Evolutionary conservation across 1,140 invertebrate genomes (phyloP), one percentile per base, ranked within the genome.

Genomic region (Battus philenor): DNA sequence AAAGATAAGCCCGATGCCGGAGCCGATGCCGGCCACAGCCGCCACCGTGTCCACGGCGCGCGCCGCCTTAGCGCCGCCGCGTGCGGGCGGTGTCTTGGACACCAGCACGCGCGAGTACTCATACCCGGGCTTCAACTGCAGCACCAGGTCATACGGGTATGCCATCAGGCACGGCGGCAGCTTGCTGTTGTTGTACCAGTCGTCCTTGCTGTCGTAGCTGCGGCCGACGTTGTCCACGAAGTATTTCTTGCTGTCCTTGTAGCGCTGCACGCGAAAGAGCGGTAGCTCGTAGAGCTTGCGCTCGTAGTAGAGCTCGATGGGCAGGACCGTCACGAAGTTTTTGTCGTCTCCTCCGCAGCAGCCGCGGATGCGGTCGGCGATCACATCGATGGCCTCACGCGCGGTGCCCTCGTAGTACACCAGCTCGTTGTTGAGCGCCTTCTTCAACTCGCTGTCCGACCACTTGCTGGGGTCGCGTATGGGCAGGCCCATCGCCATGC

Each of bases 201-300:
- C 53, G 12, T 18, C 8, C 29, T 48, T 13, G 5, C 39, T 49
- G 13, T 48, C 36, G 15, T 63, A 63, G n/a, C 30, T 51, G 20
- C 56, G 52, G 10, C 60, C 56, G 18, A 50, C 22, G 27, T 63
- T 63, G 24, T 63, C 60, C 0, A 63, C 33, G 20, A 51, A 63
- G 38, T 54, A 59, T 8, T 44, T 54, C 38, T 53, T 36, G 1
- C 56, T 56, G 34, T 53, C 18, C 10, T 45, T 38, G 31, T 59
- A 54, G 2, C 60, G 39, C 1, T 52, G 38, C 5, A 56, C 53
- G 49, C 60, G 46, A 34, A 64, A 64, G 10, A 64, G 8, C 1
- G 60, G 60, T 17, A 64, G 5, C 47, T 64, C 55, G 31, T 59
- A 64, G 5, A 64, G 45, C 49, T 59, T 64, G 8, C 48, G 38